phyloP scores from a whole-genome alignment of 2,797 vertebrate genomes.

The Meda fulgida region DNA sequence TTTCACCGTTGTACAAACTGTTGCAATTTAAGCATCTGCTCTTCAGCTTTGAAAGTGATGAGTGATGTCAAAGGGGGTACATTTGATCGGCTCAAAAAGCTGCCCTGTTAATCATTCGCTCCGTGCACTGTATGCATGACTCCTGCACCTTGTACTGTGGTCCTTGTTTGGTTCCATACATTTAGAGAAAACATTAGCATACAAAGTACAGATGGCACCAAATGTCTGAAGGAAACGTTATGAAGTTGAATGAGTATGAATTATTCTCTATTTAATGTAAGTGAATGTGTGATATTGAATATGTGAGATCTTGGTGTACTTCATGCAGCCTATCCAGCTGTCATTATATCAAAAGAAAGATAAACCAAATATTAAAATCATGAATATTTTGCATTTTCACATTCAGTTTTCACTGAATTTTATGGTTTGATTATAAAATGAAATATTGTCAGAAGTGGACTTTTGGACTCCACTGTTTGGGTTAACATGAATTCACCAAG shows the following conservation, averaged over 20 bases:
- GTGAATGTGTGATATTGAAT: not conserved
- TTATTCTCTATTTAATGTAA: not conserved
- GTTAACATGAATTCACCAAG: too few relatives aligned
- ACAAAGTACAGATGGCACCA: not conserved
- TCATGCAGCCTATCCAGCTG: not conserved
- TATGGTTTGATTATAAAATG: not conserved
- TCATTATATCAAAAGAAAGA: not conserved
- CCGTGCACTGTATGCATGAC: conserved; percentile 46
- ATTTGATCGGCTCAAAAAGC: conserved; percentile 28
- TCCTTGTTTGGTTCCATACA: conserved; percentile 25
- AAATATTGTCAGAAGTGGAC: not conserved
- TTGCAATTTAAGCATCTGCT: conserved; percentile 43
- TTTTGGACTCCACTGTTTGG: not conserved
- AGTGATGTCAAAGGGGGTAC: conserved; percentile 25
- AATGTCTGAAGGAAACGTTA: not conserved
- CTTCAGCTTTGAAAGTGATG: conserved; percentile 35
- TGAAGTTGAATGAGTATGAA: not conserved
- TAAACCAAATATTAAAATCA: not conserved
- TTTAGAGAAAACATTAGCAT: not conserved
- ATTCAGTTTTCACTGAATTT: not conserved
- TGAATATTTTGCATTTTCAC: not conserved
- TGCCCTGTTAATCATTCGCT: conserved; percentile 61
- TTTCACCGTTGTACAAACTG: conserved; percentile 47
- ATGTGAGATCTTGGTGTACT: not conserved
- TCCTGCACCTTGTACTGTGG: conserved; percentile 56